Percentiles rank a stretch among this genome's conserved stretches.
Evolutionary conservation across 2,797 vertebrate genomes (phyloP).

Genomic region (Schizopygopsis malacanthus): DNA sequence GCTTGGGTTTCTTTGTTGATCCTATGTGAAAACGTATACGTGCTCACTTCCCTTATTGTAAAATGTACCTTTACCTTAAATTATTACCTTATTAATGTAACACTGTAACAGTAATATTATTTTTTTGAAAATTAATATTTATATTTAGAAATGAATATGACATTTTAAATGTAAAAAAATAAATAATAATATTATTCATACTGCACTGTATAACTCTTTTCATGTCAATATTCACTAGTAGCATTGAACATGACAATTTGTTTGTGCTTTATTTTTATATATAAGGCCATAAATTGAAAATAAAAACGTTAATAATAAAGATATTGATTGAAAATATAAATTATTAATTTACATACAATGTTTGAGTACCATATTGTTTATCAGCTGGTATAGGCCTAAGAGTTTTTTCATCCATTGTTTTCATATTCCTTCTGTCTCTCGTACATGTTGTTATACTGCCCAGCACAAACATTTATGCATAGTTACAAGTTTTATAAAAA

Average conservation of each 20-base stretch:
- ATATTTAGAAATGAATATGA: not conserved
- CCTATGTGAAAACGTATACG: too few relatives aligned
- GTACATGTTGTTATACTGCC: not conserved
- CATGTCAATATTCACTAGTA: not conserved
- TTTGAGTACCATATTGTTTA: not conserved
- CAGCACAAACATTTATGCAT: not conserved
- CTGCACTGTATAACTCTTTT: not conserved
- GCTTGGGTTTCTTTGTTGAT: too few relatives aligned
- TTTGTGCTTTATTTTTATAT: too few relatives aligned
- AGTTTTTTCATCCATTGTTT: not conserved
- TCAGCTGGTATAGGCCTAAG: not conserved
- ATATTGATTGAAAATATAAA: too few relatives aligned
- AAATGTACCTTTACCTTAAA: too few relatives aligned
- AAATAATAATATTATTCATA: too few relatives aligned
- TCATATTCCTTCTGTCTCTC: not conserved
- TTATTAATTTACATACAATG: too few relatives aligned
- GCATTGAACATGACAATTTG: not conserved
- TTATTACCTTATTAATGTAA: not conserved
- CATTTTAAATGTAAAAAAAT: too few relatives aligned
- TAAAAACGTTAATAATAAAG: not conserved
- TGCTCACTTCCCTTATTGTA: too few relatives aligned
- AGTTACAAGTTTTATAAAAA: not conserved
- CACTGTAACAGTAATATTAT: too few relatives aligned
- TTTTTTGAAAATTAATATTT: not conserved
- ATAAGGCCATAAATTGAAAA: not conserved